Conservation (phyloP, 1,140 invertebrate species). For the Bombus huntii region DNA sequence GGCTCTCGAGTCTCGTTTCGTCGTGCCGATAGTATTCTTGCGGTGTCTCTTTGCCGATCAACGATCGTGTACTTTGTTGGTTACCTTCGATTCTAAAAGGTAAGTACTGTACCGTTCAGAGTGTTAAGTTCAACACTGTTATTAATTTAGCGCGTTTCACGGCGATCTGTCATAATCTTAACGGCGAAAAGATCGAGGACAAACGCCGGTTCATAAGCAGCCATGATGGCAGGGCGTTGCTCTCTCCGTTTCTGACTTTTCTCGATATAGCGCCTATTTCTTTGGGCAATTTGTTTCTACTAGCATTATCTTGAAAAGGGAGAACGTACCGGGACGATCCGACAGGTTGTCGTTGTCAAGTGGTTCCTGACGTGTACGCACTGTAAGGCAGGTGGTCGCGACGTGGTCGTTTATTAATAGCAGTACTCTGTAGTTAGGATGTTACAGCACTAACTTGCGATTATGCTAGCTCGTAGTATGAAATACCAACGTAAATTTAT, state of each 20-base stretch:
- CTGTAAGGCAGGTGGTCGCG: constrained; percentile 60
- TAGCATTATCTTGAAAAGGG: background rate
- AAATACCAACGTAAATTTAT: background rate
- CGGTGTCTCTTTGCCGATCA: constrained; percentile 60
- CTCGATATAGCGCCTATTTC: background rate
- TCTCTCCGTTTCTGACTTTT: constrained; percentile 41
- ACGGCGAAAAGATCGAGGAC: constrained; percentile 38
- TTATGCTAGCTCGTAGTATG: constrained; percentile 24
- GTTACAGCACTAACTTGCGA: constrained; percentile 58
- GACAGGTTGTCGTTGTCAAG: constrained; percentile 73
- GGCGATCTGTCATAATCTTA: constrained; percentile 54
- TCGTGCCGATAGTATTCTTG: constrained; percentile 73
- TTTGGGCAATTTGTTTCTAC: background rate
- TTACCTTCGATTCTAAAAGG: constrained; percentile 63
- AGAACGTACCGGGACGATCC: constrained; percentile 31
- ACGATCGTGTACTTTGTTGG: constrained; percentile 52
- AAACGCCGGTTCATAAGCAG: constrained; percentile 62
- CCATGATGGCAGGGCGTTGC: constrained; percentile 75
- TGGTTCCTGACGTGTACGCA: constrained; percentile 54
- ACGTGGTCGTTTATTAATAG: constrained; percentile 64
- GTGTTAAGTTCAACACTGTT: constrained; percentile 27
- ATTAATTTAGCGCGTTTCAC: constrained; percentile 29
- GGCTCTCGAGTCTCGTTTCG: constrained; percentile 69
- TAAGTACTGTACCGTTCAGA: constrained; percentile 50
- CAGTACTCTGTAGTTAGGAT: constrained; percentile 34